Base-by-base conservation (phyloP, 2,888 invertebrate genomes). In the Athalia rosae region DNA sequence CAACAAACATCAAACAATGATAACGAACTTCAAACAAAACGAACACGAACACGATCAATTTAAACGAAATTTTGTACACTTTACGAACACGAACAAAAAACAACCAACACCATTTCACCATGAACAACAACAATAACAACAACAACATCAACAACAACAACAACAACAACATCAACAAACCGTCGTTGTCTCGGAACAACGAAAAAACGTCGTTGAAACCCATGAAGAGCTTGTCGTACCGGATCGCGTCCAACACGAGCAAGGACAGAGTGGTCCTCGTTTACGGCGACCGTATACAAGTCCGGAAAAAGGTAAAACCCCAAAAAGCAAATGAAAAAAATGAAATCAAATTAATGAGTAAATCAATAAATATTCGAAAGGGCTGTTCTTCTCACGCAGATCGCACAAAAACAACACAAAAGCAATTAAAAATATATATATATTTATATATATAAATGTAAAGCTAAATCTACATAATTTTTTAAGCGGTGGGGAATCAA, bases 261-360 rank as follows among this genome's bases (percentile, higher is more conserved):
- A 90, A 89, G 90, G 91, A 91, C 87, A 91, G 90, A 87, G 90
- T 91, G 88, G 91, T 91, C 89, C 91, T 91, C 87, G 90, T 91
- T 84, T 91, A 91, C 87, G 90, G 90, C 86, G 91, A 91, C 88
- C 91, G 91, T 90, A 91, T 91, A 86, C 90, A 91, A 90, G 91
- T 91, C 82, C 90, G 90, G 84, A 88, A 89, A 86, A 90, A 91
- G 91, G 91, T 91, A 91, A 91, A 87, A 84, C 85, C 85, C 59
- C 50, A 2, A 28, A 73, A 47, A 58, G 56, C 4, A 77, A 66
- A 45, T 76, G 50, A 45, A 13, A 58, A 74, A 50, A 74, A 48
- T 50, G 73, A 61, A 69, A 28, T 28, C 28, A 11, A 76, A 56
- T 71, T 28, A 9, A 64, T 7, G 43, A 71, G 13, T n/a, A 58